These are phyloP conservation scores for Hoplostethus mediterraneus DNA, from an alignment of 2,797 vertebrate genomes.

Conservation along the genomic window DNA sequence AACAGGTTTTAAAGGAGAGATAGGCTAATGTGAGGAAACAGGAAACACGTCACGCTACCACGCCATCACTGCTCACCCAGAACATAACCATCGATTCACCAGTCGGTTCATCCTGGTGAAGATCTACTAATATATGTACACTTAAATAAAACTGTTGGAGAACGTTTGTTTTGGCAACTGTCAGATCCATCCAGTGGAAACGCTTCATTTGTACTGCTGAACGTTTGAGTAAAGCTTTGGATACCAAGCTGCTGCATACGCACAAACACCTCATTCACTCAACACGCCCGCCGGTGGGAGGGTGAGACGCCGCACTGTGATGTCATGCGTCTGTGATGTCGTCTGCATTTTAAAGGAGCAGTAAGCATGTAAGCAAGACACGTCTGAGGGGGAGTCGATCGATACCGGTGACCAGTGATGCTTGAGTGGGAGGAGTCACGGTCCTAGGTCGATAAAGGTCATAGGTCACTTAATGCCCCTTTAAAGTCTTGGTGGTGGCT, in stretches of 20 bases:
- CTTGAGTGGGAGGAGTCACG: too few species aligned
- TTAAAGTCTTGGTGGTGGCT: slow-evolving; percentile 8
- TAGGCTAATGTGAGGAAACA: slow-evolving; percentile 2
- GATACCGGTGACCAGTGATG: too few species aligned
- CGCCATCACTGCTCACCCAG: slow-evolving; percentile 21
- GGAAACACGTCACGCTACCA: slow-evolving; percentile 26
- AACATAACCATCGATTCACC: neutral
- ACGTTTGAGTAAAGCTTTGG: slow-evolving; percentile 61
- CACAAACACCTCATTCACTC: slow-evolving; percentile 18
- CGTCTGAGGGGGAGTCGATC: too few species aligned
- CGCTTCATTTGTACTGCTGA: slow-evolving; percentile 45
- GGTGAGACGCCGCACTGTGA: neutral
- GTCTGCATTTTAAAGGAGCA: neutral
- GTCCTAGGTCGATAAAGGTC: neutral
- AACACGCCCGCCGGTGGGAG: neutral
- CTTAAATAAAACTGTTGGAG: slow-evolving; percentile 37
- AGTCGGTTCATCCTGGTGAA: slow-evolving; percentile 31
- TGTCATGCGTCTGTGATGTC: neutral
- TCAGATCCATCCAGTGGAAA: slow-evolving; percentile 66
- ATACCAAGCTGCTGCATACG: slow-evolving; percentile 51
- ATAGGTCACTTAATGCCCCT: slow-evolving; percentile 7
- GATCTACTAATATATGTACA: slow-evolving; percentile 60
- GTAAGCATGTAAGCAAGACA: too few species aligned
- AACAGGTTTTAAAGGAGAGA: neutral
- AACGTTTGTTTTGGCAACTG: slow-evolving; percentile 71